phyloP scores from a whole-genome alignment of 2,797 vertebrate genomes.

The Sebastes taczanowskii region DNA sequence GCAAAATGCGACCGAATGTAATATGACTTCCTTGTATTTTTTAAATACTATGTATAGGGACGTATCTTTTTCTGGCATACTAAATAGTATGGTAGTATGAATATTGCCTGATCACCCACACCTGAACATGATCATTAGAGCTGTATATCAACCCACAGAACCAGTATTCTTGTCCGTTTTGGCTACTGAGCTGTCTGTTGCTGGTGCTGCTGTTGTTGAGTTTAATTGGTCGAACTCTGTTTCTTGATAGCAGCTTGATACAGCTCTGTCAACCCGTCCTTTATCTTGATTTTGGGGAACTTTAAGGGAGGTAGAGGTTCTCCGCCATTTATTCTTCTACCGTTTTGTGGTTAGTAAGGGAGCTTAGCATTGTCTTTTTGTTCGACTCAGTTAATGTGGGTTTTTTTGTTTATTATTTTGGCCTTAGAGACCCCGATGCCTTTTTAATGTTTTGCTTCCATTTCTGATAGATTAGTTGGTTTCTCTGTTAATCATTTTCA shows the following conservation, averaged over 20 bases:
- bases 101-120: not conserved
- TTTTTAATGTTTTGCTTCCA: not conserved
- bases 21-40: fast-evolving
- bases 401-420: not conserved
- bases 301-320: not conserved
- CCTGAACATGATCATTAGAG: not conserved
- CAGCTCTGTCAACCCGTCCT: not conserved
- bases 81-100: no score
- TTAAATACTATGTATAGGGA: no score
- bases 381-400: not conserved
- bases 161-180: not conserved
- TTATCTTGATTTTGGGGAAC: not conserved
- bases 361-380: not conserved
- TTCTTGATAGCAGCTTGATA: not conserved
- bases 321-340: fast-evolving
- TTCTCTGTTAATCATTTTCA: not conserved
- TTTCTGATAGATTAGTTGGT: not conserved
- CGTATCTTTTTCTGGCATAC: no score
- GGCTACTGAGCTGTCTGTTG: not conserved
- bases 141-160: not conserved
- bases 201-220: not conserved
- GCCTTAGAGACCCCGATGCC: not conserved
- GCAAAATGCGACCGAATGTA: no score
- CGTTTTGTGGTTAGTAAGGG: fast-evolving
- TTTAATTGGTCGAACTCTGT: not conserved